A percentile compares a stretch with the other conserved stretches of the same genome.
Conservation (phyloP, 2,888 invertebrate genomes). For the Cenopis cana region DNA sequence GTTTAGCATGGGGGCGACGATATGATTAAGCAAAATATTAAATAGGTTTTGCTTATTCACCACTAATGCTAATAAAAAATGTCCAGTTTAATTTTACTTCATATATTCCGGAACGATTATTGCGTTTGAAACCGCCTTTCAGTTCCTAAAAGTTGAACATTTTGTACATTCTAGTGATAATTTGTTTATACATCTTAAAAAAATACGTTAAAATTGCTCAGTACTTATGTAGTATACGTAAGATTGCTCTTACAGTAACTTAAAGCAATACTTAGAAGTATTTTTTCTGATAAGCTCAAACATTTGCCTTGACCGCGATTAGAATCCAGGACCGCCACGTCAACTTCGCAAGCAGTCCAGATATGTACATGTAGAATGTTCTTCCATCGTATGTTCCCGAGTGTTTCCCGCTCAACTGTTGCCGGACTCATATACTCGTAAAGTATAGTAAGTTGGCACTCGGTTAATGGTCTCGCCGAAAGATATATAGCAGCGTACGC, state of each 20-base stretch:
- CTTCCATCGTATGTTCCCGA: neutral
- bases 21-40: neutral
- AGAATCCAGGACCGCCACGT: too few species aligned
- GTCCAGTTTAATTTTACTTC: neutral
- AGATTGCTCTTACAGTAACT: too few species aligned
- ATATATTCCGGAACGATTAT: neutral
- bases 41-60: neutral
- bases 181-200: too few species aligned
- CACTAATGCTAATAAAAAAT: neutral
- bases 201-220: too few species aligned
- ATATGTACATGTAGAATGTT: too few species aligned
- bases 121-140: neutral
- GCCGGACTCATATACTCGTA: slow-evolving; percentile 1
- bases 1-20: too few species aligned
- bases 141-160: neutral
- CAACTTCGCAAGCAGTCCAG: too few species aligned
- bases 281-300: too few species aligned
- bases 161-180: neutral
- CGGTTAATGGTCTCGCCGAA: slow-evolving; percentile 24
- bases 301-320: too few species aligned
- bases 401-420: slow-evolving; percentile 10
- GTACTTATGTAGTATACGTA: neutral
- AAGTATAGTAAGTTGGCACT: slow-evolving; percentile 24
- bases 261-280: too few species aligned
- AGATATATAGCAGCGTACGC: slow-evolving; percentile 29